Conservation (phyloP, 2,113 vertebrate genomes). For the Callorhinus ursinus region DNA sequence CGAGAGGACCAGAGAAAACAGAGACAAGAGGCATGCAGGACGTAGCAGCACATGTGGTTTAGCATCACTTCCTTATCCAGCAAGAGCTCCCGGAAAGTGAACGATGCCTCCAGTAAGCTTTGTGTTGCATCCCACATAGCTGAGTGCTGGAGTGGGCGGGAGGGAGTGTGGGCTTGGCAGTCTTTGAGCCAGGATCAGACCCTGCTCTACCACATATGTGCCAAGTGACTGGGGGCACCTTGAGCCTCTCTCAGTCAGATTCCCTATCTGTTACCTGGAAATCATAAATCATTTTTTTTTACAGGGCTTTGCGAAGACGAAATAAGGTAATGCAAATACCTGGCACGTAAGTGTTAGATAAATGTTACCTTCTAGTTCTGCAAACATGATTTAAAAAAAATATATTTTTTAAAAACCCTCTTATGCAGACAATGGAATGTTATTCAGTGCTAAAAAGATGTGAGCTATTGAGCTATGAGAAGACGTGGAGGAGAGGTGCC, state of each 20-base stretch:
- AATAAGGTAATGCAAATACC: constrained; percentile 42
- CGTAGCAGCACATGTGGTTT: background rate
- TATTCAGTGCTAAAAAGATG: constrained; percentile 21
- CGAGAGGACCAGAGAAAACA: background rate
- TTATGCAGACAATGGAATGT: background rate
- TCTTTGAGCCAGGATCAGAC: background rate
- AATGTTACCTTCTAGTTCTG: constrained; percentile 33
- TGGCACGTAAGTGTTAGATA: constrained; percentile 13
- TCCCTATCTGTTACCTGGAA: constrained; percentile 16
- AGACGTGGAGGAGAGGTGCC: no score
- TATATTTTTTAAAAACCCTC: background rate
- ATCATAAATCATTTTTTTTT: constrained; percentile 49
- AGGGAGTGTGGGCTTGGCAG: background rate
- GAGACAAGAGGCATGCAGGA: background rate
- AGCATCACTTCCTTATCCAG: background rate
- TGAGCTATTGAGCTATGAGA: background rate
- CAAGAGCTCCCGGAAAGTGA: background rate
- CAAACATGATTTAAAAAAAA: background rate
- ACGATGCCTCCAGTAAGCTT: background rate
- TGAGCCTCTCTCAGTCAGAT: background rate
- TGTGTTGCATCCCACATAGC: background rate
- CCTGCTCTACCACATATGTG: background rate
- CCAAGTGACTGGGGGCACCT: background rate
- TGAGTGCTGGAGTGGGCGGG: background rate
- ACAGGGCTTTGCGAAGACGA: background rate